Evolutionary conservation across 1,140 invertebrate genomes (phyloP).

Genomic region (Drosophila littoralis): DNA sequence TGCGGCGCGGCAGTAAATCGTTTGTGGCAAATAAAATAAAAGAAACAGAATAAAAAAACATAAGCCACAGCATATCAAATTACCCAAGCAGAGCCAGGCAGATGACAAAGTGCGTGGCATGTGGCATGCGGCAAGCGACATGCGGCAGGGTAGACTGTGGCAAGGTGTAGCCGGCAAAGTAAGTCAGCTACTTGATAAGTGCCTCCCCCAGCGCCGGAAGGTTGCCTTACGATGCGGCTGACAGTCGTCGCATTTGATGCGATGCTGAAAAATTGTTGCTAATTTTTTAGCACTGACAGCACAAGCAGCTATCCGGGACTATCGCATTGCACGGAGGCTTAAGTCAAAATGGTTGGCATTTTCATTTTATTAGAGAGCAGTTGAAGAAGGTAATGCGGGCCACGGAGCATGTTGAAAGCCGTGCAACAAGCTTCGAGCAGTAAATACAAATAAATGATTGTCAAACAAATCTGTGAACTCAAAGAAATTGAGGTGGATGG

Average conservation of each 20-base stretch:
- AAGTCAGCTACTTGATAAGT: slow-evolving; percentile 71
- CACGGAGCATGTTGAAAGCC: slow-evolving; percentile 42
- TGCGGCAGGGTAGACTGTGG: slow-evolving; percentile 37
- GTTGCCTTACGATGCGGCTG: slow-evolving; percentile 63
- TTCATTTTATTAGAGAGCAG: slow-evolving; percentile 69
- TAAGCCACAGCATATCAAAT: slow-evolving; percentile 80
- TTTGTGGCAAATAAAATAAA: slow-evolving; percentile 74
- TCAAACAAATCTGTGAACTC: slow-evolving; percentile 23
- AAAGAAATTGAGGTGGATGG: slow-evolving; percentile 9
- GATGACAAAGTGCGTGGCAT: slow-evolving; percentile 71
- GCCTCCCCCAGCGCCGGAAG: slow-evolving; percentile 27
- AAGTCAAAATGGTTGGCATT: slow-evolving; percentile 77
- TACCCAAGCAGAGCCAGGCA: slow-evolving; percentile 51
- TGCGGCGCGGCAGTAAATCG: slow-evolving; percentile 69
- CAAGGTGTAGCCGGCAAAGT: slow-evolving; percentile 73
- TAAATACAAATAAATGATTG: slow-evolving; percentile 33
- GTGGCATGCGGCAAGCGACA: slow-evolving; percentile 4
- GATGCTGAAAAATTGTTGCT: slow-evolving; percentile 79
- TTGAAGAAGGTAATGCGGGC: slow-evolving; percentile 30
- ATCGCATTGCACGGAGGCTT: slow-evolving; percentile 59
- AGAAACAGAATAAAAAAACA: slow-evolving; percentile 40
- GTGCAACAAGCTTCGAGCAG: slow-evolving; percentile 31
- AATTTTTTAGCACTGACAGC: slow-evolving; percentile 73
- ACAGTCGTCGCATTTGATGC: slow-evolving; percentile 73
- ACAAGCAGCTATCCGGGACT: slow-evolving; percentile 33